Conservation (phyloP, 1,140 invertebrate genomes). For the Drosophila santomea region DNA sequence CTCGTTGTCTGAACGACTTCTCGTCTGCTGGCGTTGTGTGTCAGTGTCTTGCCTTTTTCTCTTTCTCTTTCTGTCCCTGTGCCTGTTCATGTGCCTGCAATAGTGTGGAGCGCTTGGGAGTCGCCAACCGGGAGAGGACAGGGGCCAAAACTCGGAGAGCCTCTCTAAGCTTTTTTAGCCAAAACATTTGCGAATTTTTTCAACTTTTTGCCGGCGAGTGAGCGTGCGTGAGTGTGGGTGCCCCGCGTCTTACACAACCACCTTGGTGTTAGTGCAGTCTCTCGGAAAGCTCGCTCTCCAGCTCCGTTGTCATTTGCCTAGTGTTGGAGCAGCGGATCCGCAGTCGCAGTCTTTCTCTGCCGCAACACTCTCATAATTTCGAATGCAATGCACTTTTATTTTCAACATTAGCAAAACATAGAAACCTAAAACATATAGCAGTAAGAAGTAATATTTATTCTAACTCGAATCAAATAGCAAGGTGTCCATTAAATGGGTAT, state of each 20-base stretch:
- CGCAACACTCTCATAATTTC: slow-evolving; percentile 24
- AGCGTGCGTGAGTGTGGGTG: slow-evolving; percentile 32
- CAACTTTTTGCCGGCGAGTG: slow-evolving; percentile 66
- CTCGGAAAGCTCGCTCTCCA: slow-evolving; percentile 40
- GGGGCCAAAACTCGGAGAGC: slow-evolving; percentile 6
- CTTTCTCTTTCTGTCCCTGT: slow-evolving; percentile 10
- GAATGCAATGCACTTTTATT: slow-evolving; percentile 1
- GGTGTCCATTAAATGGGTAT: too few relatives aligned
- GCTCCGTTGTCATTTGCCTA: slow-evolving; percentile 68
- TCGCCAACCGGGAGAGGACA: slow-evolving; percentile 11
- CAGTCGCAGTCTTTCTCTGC: slow-evolving; percentile 22
- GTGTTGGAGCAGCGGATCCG: slow-evolving; percentile 45
- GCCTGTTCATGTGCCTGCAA: neutral
- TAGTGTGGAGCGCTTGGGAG: slow-evolving; percentile 4
- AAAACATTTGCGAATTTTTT: slow-evolving; percentile 80
- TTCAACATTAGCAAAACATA: too few relatives aligned
- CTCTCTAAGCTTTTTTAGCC: slow-evolving; percentile 81
- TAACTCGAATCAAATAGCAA: too few relatives aligned
- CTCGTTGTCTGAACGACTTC: slow-evolving; percentile 26
- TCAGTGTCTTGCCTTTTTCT: slow-evolving; percentile 29
- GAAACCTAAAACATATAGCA: too few relatives aligned
- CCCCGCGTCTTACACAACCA: slow-evolving; percentile 42
- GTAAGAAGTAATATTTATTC: too few relatives aligned
- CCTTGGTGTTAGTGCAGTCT: slow-evolving; percentile 69
- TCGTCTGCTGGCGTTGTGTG: slow-evolving; percentile 11